phyloP scores from a whole-genome alignment of 2,888 invertebrate genomes.

The Amblyjoppa fuscipennis region DNA sequence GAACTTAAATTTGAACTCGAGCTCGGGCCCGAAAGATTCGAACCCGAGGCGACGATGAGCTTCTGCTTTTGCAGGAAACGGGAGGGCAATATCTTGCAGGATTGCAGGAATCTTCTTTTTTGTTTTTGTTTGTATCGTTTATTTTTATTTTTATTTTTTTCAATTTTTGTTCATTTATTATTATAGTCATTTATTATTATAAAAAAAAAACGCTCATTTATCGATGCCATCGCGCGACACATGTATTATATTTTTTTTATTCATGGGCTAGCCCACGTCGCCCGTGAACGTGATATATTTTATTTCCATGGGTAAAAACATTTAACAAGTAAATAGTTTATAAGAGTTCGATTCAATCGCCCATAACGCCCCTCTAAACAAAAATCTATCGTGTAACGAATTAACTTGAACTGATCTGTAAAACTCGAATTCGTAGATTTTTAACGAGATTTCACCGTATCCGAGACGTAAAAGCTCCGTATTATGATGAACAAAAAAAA shows the following conservation, averaged over 20 bases:
- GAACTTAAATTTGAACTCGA: neutral
- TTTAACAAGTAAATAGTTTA: constrained; percentile 33
- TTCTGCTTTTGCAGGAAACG: neutral
- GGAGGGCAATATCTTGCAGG: neutral
- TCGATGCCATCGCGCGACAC: constrained; percentile 42
- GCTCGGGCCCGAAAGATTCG: neutral
- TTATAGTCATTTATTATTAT: neutral
- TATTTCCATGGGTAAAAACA: constrained; percentile 33
- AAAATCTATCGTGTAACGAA: constrained; percentile 22
- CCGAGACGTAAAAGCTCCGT: constrained; percentile 11
- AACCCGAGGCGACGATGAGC: neutral
- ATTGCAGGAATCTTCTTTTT: neutral
- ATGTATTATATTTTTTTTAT: constrained; percentile 52
- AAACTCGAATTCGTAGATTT: constrained; percentile 32
- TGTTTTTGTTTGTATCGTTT: neutral
- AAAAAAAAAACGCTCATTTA: constrained; percentile 51
- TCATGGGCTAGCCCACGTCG: constrained; percentile 26
- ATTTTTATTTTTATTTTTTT: constrained; percentile 15
- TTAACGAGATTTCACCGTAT: constrained; percentile 8
- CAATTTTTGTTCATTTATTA: constrained; percentile 17
- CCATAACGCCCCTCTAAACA: neutral
- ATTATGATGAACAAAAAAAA: constrained; percentile 27
- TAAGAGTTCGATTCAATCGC: constrained; percentile 34
- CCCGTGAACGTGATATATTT: constrained; percentile 65
- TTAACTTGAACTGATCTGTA: constrained; percentile 40